Evolutionary conservation across 2,888 invertebrate genomes (phyloP), one percentile per base, ranked within the genome.

Genomic region (Hypomecis atomaria): DNA sequence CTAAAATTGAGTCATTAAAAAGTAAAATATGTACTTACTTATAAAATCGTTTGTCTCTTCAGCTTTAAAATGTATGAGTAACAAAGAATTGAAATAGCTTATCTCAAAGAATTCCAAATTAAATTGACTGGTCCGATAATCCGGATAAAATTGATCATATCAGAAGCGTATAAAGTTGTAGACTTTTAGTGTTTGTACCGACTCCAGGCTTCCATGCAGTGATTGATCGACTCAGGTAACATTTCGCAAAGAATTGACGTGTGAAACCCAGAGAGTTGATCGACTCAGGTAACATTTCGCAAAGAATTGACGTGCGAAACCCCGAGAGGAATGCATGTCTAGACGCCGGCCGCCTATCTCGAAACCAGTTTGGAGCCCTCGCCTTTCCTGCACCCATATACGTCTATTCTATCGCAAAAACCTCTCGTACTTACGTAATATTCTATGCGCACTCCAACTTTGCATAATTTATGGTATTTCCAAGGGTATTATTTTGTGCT

Each of bases 321-420:
- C 56, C 45, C 42, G 59, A 23, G 63, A 65, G 61, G 69, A 72
- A 70, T 72, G 69, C 67, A 65, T 36, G 69, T 70, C 72, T 72
- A 70, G 72, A 70, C 70, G 56, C 40, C 56, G 57, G 61, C 67
- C 66, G 65, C 38, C 56, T 57, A 40, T 50, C 49, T 37, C 37
- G 47, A 66, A 72, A 72, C 70, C 70, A 33, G 70, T 70, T 72
- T 40, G 10, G 45, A 53, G 49, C 59, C 62, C 48, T 65, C 60
- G 57, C 48, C 57, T 57, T 65, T 61, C 65, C 53, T 65, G 65
- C 60, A 57, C 48, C 56, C 53, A 57, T 60, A 60, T 13, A 57
- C 52, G 55, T 60, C 38, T 57, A 60, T 48, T n/a, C 48, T 52
- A 52, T 57, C 58, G 54, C 45, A 57, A 44, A 49, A 52, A 40